A percentile compares a stretch with the other conserved stretches of the same genome.
These are phyloP conservation scores for Cerastoderma edule DNA, from an alignment of 2,888 invertebrate genomes.

Conservation along the genomic window DNA sequence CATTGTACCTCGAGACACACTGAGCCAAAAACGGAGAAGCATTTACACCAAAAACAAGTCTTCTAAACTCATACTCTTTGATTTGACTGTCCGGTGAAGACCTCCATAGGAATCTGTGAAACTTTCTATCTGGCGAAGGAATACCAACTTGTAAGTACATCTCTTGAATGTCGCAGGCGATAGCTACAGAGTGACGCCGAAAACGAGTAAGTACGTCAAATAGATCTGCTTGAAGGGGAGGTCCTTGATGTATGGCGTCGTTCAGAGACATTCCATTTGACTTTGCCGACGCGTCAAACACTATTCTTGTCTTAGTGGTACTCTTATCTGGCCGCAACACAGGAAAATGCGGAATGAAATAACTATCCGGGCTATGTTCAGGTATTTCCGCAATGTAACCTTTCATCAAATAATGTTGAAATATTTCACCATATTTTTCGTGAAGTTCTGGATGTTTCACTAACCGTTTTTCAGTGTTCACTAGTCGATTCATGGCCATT, in stretches of 20 bases:
- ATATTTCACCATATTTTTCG: constrained; percentile 30
- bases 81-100: not conserved
- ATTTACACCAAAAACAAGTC: constrained; percentile 55
- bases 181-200: constrained; percentile 36
- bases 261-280: constrained; percentile 40
- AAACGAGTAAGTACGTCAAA: constrained; percentile 48
- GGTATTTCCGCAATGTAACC: constrained; percentile 44
- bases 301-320: constrained; percentile 45
- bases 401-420: constrained; percentile 42
- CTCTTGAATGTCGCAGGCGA: constrained; percentile 49
- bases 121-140: constrained; percentile 14
- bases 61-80: constrained; percentile 41
- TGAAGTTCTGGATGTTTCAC: no score
- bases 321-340: no score
- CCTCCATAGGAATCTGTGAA: constrained; percentile 38
- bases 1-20: constrained; percentile 47
- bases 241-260: constrained; percentile 45
- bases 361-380: constrained; percentile 13
- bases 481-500: not conserved
- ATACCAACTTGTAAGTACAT: constrained; percentile 36
- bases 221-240: constrained; percentile 54
- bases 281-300: constrained; percentile 56
- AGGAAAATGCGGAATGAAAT: constrained; percentile 51
- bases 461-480: no score
- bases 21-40: constrained; percentile 59